Conservation (phyloP, 2,888 invertebrate species). For the Resseliella maxima region DNA sequence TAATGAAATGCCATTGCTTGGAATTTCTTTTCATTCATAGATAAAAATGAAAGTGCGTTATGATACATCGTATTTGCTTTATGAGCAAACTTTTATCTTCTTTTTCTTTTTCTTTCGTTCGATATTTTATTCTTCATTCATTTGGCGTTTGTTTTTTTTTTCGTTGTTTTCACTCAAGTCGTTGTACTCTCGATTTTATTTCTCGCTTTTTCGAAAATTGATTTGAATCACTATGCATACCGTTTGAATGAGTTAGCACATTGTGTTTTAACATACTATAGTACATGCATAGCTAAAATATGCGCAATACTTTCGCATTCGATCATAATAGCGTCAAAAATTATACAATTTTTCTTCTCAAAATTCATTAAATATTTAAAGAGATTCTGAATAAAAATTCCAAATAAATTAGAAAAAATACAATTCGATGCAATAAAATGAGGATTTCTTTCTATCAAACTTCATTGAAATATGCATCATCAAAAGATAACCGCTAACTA, state of each 20-base stretch:
- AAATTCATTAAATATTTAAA: too few relatives aligned
- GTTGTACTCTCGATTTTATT: slow-evolving; percentile 1
- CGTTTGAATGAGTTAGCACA: slow-evolving; percentile 6
- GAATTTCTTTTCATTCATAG: slow-evolving; percentile 39
- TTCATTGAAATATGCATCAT: too few relatives aligned
- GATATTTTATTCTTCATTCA: neutral
- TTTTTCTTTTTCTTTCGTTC: neutral
- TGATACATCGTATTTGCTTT: neutral
- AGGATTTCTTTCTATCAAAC: too few relatives aligned
- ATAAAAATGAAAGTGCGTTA: slow-evolving; percentile 34
- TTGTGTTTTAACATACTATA: neutral
- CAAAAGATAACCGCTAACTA: too few relatives aligned
- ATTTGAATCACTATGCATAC: neutral
- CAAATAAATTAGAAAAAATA: too few relatives aligned
- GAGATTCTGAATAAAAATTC: too few relatives aligned
- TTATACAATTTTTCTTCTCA: too few relatives aligned
- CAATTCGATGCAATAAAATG: too few relatives aligned
- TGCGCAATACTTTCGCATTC: too few relatives aligned
- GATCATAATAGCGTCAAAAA: too few relatives aligned
- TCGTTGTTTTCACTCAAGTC: neutral
- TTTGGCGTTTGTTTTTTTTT: neutral
- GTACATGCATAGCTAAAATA: neutral
- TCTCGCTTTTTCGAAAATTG: neutral
- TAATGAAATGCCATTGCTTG: slow-evolving; percentile 14
- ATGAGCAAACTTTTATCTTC: neutral